These are phyloP conservation scores for Tapera naevia DNA, from an alignment of 2,797 vertebrate species.

Conservation along the genomic window DNA sequence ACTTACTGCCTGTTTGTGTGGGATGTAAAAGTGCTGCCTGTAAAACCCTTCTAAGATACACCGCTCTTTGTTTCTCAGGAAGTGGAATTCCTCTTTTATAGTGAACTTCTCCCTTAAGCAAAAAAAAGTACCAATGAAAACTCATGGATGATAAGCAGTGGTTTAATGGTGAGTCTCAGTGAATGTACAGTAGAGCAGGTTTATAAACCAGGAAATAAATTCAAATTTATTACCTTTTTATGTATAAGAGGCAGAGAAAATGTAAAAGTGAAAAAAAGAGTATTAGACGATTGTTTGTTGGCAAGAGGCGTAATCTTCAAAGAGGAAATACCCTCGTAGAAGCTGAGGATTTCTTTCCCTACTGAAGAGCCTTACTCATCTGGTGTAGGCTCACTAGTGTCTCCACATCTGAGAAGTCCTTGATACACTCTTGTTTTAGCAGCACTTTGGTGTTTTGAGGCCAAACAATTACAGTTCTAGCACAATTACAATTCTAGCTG, in stretches of 20 bases:
- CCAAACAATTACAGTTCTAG: background rate
- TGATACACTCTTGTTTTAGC: background rate
- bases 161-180: background rate
- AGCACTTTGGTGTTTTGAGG: background rate
- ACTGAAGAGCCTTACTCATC: background rate
- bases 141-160: background rate
- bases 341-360: background rate
- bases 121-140: background rate
- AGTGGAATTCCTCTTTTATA: background rate
- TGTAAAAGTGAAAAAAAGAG: background rate
- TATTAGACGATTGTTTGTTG: background rate
- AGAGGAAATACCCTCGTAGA: background rate
- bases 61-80: background rate
- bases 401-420: background rate
- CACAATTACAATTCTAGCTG: background rate
- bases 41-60: background rate
- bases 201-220: background rate
- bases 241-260: background rate
- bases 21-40: background rate
- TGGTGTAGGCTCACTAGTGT: background rate
- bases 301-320: background rate
- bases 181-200: background rate
- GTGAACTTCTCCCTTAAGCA: background rate
- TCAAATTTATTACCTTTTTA: background rate
- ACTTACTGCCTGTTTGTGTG: background rate